Evolutionary conservation across 1,140 invertebrate species (phyloP).

Genomic region (Phocides pigmalion): DNA sequence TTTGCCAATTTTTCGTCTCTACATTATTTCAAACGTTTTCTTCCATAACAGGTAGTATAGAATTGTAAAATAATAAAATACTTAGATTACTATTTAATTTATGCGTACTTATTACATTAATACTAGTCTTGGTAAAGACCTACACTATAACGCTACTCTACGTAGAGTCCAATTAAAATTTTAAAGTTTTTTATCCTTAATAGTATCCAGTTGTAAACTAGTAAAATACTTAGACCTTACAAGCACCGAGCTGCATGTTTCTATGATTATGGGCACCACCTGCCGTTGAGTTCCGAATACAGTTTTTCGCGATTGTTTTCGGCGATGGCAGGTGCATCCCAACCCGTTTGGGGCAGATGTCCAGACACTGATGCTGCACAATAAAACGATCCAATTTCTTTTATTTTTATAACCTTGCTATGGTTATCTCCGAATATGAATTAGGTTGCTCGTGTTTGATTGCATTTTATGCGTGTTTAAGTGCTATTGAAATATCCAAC

Average conservation of each 20-base stretch:
- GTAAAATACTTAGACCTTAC: slow-evolving; percentile 8
- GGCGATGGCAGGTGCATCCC: slow-evolving; percentile 48
- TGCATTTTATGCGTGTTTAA: not conserved
- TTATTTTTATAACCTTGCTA: slow-evolving; percentile 32
- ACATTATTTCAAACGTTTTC: too few relatives aligned
- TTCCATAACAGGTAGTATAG: too few relatives aligned
- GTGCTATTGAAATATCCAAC: not conserved
- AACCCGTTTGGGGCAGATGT: slow-evolving; percentile 55
- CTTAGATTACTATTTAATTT: too few relatives aligned
- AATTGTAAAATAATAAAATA: too few relatives aligned
- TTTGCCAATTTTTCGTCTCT: too few relatives aligned
- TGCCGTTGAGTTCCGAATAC: slow-evolving; percentile 38
- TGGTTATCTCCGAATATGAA: slow-evolving; percentile 9
- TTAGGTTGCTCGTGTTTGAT: slow-evolving; percentile 23
- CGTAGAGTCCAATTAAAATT: not conserved
- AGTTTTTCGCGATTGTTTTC: slow-evolving; percentile 58
- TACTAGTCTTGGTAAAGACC: too few relatives aligned
- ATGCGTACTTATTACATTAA: too few relatives aligned
- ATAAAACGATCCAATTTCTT: slow-evolving; percentile 12
- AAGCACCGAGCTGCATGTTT: not conserved
- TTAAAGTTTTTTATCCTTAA: slow-evolving; percentile 5
- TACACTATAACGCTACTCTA: too few relatives aligned
- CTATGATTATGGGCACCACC: slow-evolving; percentile 40
- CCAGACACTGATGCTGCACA: slow-evolving; percentile 41
- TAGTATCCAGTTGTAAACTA: slow-evolving; percentile 12